Evolutionary conservation across 2,888 invertebrate genomes (phyloP).

Genomic region (Venusia cambrica): DNA sequence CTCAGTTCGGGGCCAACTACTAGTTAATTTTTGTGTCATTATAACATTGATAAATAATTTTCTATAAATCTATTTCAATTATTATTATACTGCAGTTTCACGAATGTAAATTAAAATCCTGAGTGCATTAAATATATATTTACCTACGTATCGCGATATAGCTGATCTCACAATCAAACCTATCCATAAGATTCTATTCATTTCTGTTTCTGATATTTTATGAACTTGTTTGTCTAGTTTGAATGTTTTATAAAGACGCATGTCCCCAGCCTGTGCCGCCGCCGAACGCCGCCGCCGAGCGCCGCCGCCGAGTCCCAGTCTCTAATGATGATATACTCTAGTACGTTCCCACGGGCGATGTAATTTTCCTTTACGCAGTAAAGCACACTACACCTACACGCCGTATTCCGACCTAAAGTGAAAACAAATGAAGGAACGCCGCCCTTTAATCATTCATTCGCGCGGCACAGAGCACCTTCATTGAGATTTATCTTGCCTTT

Average conservation of each 20-base stretch:
- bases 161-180: too few relatives aligned
- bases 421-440: slow-evolving; percentile 74
- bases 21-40: too few relatives aligned
- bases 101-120: too few relatives aligned
- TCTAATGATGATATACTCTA: slow-evolving; percentile 76
- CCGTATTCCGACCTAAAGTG: slow-evolving; percentile 66
- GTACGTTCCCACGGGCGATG: slow-evolving; percentile 65
- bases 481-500: slow-evolving; percentile 69
- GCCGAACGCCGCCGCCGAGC: slow-evolving; percentile 39
- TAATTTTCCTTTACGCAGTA: slow-evolving; percentile 74
- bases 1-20: too few relatives aligned
- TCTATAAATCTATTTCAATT: too few relatives aligned
- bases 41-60: too few relatives aligned
- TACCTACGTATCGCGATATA: too few relatives aligned
- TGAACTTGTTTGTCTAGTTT: slow-evolving; percentile 62
- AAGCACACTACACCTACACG: slow-evolving; percentile 49
- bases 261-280: slow-evolving; percentile 45
- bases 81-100: too few relatives aligned
- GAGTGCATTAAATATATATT: too few relatives aligned
- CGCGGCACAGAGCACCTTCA: slow-evolving; percentile 50
- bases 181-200: too few relatives aligned
- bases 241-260: slow-evolving; percentile 76
- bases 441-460: slow-evolving; percentile 75
- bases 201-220: too few relatives aligned
- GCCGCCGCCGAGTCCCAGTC: slow-evolving; percentile 41